Evolutionary conservation across 1,140 invertebrate genomes (phyloP).

Genomic region (Polypedilum pembai): DNA sequence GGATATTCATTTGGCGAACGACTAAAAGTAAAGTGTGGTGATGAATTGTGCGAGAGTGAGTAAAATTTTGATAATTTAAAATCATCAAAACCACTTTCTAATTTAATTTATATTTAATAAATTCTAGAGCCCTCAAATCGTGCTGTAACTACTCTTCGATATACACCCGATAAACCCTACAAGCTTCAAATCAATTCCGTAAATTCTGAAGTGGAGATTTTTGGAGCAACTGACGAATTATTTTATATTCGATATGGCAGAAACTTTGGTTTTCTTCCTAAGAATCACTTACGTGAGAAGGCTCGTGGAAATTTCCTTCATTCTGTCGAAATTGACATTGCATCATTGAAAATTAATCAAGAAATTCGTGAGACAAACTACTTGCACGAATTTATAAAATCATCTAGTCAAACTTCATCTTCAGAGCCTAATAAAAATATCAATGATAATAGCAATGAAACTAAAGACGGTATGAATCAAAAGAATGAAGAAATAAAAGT

Average conservation of each 20-base stretch:
- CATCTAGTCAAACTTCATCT: background rate
- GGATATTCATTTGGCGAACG: background rate
- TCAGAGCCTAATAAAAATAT: background rate
- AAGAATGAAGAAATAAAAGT: background rate
- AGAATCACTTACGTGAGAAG: background rate
- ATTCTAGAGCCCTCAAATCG: constrained; percentile 7
- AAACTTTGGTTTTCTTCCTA: background rate
- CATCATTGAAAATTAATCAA: background rate
- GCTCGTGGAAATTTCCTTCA: background rate
- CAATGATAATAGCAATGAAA: background rate
- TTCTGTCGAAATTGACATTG: background rate
- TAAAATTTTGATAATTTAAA: constrained; percentile 15
- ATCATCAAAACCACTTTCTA: background rate
- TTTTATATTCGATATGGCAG: background rate
- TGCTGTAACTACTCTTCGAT: constrained; percentile 3
- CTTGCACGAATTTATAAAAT: background rate
- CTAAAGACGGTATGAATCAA: background rate
- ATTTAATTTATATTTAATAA: background rate
- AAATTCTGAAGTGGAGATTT: background rate
- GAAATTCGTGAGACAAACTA: background rate
- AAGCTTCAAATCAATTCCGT: background rate
- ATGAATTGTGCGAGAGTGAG: constrained; percentile 20
- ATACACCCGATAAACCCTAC: background rate
- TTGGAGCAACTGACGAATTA: background rate
- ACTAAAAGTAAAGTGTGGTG: background rate